Evolutionary conservation across 2,113 vertebrate genomes (phyloP).

Genomic region (Donacobius atricapilla): DNA sequence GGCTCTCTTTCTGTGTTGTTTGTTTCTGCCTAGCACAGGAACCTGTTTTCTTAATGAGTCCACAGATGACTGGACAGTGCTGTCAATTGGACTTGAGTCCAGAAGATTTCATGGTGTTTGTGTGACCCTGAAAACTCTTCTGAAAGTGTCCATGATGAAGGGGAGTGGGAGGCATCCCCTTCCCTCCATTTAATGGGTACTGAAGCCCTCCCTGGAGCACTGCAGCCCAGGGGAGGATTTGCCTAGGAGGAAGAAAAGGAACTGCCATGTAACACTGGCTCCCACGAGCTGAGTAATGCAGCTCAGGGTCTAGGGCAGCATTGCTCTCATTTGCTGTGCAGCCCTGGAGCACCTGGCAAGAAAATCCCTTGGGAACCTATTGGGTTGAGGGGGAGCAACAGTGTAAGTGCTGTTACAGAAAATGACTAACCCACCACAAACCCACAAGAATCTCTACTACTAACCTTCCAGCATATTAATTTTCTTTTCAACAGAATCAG

Average conservation of each 20-base stretch:
- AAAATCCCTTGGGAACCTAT: background rate
- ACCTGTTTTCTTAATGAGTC: background rate
- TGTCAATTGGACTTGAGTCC: background rate
- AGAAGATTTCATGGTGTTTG: background rate
- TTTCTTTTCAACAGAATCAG: background rate
- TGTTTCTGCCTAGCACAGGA: background rate
- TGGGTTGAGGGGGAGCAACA: fast-evolving
- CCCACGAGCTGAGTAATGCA: background rate
- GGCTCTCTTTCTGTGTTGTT: background rate
- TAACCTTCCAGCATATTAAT: background rate
- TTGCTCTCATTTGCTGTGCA: background rate
- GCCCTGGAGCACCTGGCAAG: background rate
- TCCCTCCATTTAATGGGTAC: background rate
- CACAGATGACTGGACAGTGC: background rate
- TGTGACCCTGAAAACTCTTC: background rate
- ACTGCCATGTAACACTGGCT: background rate
- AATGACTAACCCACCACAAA: background rate
- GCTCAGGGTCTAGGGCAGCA: background rate
- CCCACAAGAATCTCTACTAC: background rate
- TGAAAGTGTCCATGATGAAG: background rate
- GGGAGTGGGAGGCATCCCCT: background rate
- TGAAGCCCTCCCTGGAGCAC: background rate
- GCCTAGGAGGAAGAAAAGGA: background rate
- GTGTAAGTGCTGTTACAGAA: background rate
- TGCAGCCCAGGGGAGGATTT: background rate